phyloP scores from a whole-genome alignment of 2,113 vertebrate species.

The Tragelaphus imberbis region DNA sequence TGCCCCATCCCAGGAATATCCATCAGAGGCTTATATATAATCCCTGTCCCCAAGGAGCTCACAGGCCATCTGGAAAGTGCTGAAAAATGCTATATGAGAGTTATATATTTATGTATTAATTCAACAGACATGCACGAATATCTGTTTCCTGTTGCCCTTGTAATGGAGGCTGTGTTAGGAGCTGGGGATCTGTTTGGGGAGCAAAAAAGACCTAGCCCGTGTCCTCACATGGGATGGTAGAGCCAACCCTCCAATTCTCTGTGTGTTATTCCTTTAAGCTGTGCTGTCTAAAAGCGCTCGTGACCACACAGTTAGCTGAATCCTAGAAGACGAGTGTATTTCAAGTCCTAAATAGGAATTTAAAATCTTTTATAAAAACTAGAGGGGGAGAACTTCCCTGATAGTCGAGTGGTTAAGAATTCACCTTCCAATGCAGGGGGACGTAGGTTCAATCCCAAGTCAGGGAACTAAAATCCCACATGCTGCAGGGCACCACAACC shows the following conservation, averaged over 20 bases:
- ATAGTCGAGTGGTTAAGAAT: not conserved
- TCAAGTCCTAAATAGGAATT: not conserved
- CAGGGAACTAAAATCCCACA: not conserved
- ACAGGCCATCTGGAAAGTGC: not conserved
- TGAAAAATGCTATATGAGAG: not conserved
- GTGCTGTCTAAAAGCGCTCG: too few species aligned
- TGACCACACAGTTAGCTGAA: not conserved
- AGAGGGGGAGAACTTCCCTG: not conserved
- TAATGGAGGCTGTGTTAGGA: not conserved
- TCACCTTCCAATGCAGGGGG: not conserved
- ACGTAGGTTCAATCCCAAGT: not conserved
- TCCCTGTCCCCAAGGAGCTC: not conserved
- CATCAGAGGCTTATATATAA: not conserved
- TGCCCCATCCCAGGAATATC: too few species aligned
- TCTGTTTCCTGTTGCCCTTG: not conserved
- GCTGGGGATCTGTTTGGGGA: not conserved
- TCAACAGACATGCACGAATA: not conserved
- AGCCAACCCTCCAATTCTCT: not conserved
- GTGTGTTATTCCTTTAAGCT: not conserved
- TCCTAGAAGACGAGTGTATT: not conserved
- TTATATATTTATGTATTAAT: not conserved
- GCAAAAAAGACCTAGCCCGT: not conserved
- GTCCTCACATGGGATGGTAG: not conserved
- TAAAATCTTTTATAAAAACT: not conserved
- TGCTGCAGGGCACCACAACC: not conserved